Conservation (phyloP, 2,888 invertebrate genomes). For the Thymelicus sylvestris region DNA sequence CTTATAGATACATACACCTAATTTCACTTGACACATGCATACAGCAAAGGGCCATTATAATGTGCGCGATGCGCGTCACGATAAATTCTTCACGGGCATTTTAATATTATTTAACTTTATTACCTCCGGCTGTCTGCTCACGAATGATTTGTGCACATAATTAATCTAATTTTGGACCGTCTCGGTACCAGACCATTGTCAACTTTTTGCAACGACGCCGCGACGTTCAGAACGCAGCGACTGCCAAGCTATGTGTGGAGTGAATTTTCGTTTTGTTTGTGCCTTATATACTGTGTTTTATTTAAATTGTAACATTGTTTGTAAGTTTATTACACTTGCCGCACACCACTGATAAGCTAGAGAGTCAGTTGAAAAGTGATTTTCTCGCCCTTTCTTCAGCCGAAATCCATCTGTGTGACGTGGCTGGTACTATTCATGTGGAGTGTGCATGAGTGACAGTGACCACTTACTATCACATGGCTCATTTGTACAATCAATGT, state of each 20-base stretch:
- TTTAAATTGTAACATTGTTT: background rate
- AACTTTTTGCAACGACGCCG: constrained; percentile 10
- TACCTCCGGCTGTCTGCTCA: constrained; percentile 23
- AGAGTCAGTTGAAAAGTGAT: too few relatives aligned
- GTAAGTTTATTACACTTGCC: background rate
- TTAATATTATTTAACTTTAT: constrained; percentile 35
- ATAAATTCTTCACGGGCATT: constrained; percentile 35
- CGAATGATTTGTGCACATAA: constrained; percentile 36
- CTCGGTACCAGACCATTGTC: constrained; percentile 17
- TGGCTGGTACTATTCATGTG: too few relatives aligned
- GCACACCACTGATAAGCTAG: background rate
- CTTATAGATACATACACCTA: too few relatives aligned
- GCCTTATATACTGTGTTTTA: background rate
- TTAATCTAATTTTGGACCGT: constrained; percentile 31
- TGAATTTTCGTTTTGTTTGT: background rate
- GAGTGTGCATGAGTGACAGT: too few relatives aligned
- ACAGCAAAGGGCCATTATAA: background rate
- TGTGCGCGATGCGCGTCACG: constrained; percentile 13
- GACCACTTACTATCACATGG: too few relatives aligned
- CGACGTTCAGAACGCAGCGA: background rate
- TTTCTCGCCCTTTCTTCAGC: too few relatives aligned
- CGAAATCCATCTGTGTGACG: too few relatives aligned
- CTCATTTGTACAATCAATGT: too few relatives aligned
- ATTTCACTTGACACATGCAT: background rate
- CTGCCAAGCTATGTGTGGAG: background rate